phyloP scores from a whole-genome alignment of 2,797 vertebrate genomes.

The Capromys pilorides region DNA sequence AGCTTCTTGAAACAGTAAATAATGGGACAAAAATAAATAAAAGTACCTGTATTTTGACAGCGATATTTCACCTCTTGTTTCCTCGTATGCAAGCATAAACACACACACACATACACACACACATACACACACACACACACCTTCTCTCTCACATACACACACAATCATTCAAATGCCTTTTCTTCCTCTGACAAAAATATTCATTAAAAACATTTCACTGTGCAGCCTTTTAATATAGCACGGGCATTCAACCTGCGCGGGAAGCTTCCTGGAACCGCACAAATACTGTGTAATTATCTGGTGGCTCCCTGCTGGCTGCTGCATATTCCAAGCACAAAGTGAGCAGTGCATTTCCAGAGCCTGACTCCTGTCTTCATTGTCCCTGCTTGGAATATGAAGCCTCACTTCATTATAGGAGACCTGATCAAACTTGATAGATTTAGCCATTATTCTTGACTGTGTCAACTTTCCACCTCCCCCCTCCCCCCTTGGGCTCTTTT shows the following conservation, averaged over 20 bases:
- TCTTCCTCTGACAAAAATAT: slow-evolving; percentile 92
- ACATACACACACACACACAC: slow-evolving; percentile 66
- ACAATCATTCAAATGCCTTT: slow-evolving; percentile 91
- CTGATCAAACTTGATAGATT: slow-evolving; percentile 96
- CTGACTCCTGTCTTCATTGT: slow-evolving; percentile 91
- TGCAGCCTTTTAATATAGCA: slow-evolving; percentile 91
- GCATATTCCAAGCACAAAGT: slow-evolving; percentile 93
- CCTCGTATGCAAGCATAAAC: slow-evolving; percentile 70
- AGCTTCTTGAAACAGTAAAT: slow-evolving; percentile 84
- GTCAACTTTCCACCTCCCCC: slow-evolving; percentile 87
- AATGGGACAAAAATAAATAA: slow-evolving; percentile 89
- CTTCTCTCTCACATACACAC: slow-evolving; percentile 61
- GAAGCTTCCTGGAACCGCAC: slow-evolving; percentile 94
- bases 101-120: slow-evolving; percentile 2
- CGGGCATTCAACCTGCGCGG: slow-evolving; percentile 90
- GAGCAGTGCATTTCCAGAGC: slow-evolving; percentile 89
- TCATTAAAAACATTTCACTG: slow-evolving; percentile 95
- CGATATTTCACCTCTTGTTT: slow-evolving; percentile 88
- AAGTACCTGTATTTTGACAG: slow-evolving; percentile 90
- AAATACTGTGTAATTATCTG: slow-evolving; percentile 99
- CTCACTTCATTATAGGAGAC: slow-evolving; percentile 93
- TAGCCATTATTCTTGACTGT: slow-evolving; percentile 93
- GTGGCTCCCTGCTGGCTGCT: slow-evolving; percentile 93
- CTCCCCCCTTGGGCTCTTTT: slow-evolving; percentile 85
- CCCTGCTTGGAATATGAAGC: slow-evolving; percentile 92